Conservation (phyloP, 2,797 vertebrate species). For the Notamacropus eugenii region DNA sequence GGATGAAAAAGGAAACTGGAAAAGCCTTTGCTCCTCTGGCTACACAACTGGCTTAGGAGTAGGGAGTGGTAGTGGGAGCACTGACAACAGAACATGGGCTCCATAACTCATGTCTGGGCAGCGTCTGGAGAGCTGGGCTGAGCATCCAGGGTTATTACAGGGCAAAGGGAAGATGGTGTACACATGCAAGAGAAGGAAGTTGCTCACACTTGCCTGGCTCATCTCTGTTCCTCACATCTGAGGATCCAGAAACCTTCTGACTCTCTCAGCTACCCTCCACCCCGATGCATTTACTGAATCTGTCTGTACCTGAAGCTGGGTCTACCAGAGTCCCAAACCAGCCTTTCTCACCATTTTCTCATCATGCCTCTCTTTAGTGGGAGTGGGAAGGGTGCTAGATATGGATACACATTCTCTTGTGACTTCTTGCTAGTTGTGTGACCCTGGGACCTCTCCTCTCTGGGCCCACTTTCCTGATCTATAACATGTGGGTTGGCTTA, state of each 20-base stretch:
- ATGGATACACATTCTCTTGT: neutral
- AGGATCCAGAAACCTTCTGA: conserved; percentile 17
- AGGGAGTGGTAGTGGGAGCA: no score
- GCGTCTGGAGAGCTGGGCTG: conserved; percentile 2
- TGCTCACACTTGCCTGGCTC: conserved; percentile 19
- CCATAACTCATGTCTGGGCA: conserved; percentile 15
- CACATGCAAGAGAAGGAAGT: neutral
- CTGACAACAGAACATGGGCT: neutral
- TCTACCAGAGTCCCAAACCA: neutral
- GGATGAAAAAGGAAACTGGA: neutral
- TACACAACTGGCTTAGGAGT: conserved; percentile 2
- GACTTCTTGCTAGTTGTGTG: neutral
- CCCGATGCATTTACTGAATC: neutral
- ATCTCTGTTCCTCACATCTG: neutral
- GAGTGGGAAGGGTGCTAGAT: neutral
- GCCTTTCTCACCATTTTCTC: conserved; percentile 1
- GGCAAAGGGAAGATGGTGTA: neutral
- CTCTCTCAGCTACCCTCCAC: neutral
- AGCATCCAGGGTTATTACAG: neutral
- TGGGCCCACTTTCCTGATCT: neutral
- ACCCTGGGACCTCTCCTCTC: neutral
- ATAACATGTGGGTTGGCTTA: neutral
- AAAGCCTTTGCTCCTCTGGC: neutral
- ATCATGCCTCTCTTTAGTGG: conserved; percentile 30
- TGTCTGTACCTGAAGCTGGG: conserved; percentile 24